These are phyloP conservation scores for Tenthredo amoena DNA, from an alignment of 2,888 invertebrate species.

Conservation along the genomic window DNA sequence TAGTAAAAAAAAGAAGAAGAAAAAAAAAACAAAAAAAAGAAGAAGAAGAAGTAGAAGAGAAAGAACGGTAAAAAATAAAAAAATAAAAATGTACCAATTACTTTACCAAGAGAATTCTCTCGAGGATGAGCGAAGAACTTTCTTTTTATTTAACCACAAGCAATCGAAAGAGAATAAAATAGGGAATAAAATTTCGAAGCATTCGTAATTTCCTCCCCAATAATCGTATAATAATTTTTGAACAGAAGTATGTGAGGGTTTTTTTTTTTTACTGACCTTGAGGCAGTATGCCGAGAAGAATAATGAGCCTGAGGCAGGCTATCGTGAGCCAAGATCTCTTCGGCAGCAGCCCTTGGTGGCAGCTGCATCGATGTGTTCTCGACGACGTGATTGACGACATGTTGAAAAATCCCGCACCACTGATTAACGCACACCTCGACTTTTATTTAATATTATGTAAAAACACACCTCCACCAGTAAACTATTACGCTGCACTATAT, in stretches of 20 bases:
- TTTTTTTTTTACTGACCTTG: conserved; percentile 68
- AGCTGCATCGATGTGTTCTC: conserved; percentile 44
- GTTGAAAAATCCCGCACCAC: conserved; percentile 48
- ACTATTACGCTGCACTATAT: conserved; percentile 25
- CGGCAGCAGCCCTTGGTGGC: conserved; percentile 61
- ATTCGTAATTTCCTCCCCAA: neutral
- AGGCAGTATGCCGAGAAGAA: conserved; percentile 73
- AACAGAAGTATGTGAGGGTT: neutral
- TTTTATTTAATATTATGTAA: conserved; percentile 55
- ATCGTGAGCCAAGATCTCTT: conserved; percentile 66
- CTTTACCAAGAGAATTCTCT: neutral
- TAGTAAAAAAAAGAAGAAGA: neutral
- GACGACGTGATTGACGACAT: conserved; percentile 52
- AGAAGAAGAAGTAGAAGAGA: neutral
- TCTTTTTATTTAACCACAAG: neutral
- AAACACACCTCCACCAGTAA: neutral
- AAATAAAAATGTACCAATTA: neutral
- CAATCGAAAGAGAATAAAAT: neutral
- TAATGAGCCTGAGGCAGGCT: conserved; percentile 67
- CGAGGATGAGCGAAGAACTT: neutral
- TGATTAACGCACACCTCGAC: conserved; percentile 51
- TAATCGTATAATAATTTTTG: neutral
- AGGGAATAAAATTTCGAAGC: neutral
- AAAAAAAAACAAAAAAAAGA: neutral
- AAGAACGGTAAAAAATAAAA: too few relatives aligned